Evolutionary conservation across 2,888 invertebrate species (phyloP).

Genomic region (Diarsia brunnea): DNA sequence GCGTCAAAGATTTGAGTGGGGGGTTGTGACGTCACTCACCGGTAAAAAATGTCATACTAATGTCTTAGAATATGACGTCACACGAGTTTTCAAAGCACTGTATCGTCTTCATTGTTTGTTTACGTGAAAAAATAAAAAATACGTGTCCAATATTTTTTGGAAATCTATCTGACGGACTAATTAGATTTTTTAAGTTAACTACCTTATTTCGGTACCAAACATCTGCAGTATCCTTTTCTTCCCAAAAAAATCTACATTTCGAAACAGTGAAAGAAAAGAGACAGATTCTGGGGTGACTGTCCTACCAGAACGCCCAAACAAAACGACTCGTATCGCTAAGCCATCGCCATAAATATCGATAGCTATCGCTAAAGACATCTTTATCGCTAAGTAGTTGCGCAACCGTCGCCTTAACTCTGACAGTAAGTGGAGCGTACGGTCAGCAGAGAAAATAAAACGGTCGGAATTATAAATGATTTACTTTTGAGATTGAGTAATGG

Average conservation of each 20-base stretch:
- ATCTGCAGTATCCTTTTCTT: neutral
- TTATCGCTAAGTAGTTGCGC: conserved; percentile 65
- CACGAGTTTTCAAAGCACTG: no score
- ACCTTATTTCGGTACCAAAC: neutral
- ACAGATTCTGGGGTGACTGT: neutral
- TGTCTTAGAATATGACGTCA: no score
- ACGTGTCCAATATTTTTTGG: no score
- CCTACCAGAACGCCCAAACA: neutral
- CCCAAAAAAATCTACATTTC: neutral
- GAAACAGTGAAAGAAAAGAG: neutral
- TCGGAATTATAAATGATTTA: conserved; percentile 10
- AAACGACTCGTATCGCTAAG: conserved; percentile 39
- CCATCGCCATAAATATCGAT: conserved; percentile 59
- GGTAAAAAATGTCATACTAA: no score
- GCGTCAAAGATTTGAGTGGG: no score
- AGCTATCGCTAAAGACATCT: conserved; percentile 64
- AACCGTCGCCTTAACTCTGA: conserved; percentile 56
- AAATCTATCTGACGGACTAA: no score
- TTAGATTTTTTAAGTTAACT: no score
- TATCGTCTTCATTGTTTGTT: no score
- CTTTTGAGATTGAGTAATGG: conserved; percentile 19
- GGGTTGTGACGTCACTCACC: no score
- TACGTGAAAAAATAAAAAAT: no score
- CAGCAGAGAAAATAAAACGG: conserved; percentile 64
- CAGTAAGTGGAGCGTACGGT: conserved; percentile 70